phyloP scores from a whole-genome alignment of 2,888 invertebrate genomes.

The Drosophila acutilabella region DNA sequence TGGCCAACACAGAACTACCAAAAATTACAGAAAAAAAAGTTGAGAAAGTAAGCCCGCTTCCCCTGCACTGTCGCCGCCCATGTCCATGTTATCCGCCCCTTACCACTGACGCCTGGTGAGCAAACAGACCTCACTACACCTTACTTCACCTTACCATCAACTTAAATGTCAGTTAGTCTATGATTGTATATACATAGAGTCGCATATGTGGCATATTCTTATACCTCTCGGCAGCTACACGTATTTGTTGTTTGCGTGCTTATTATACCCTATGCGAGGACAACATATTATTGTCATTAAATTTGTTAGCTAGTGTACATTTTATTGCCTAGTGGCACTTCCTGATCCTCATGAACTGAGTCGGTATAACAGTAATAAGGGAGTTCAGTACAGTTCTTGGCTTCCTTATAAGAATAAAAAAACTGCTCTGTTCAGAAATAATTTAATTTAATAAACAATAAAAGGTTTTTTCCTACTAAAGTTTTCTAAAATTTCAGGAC shows the following conservation, averaged over 20 bases:
- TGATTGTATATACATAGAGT: slow-evolving; percentile 26
- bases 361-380: background rate
- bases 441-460: no score
- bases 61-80: background rate
- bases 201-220: slow-evolving; percentile 5
- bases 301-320: background rate
- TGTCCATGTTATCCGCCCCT: background rate
- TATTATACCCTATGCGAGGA: slow-evolving; percentile 19
- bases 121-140: background rate
- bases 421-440: no score
- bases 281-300: background rate
- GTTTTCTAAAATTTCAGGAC: no score
- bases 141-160: slow-evolving; percentile 1
- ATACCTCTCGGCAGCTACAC: background rate
- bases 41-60: slow-evolving; percentile 22
- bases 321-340: background rate
- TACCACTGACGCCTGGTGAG: background rate
- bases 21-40: slow-evolving; percentile 55
- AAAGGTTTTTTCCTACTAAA: no score
- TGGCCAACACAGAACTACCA: slow-evolving; percentile 53
- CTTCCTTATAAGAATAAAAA: no score
- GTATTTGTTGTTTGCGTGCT: slow-evolving; percentile 36
- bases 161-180: slow-evolving; percentile 42
- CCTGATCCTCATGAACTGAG: background rate
- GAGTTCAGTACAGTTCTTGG: background rate